Evolutionary conservation across 2,888 invertebrate genomes (phyloP), one percentile per base, ranked within the genome.

Genomic region (Pelosia muscerda): DNA sequence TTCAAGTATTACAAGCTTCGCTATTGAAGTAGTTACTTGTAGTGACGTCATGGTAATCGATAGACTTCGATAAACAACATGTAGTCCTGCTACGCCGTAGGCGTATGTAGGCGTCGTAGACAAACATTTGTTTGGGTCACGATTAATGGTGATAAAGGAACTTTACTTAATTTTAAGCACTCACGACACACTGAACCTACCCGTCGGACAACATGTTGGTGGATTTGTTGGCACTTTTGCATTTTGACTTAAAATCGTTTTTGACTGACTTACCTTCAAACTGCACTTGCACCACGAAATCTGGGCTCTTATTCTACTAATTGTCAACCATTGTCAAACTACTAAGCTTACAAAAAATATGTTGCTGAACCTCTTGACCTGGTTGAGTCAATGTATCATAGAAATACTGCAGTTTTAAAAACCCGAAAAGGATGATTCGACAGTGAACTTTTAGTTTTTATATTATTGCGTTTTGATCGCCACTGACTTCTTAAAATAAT

Each of bases 81-180:
- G 68, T 72, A 72, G 63, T 76, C 79, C 79, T 84, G 80, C 86
- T 86, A 86, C 86, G 84, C 25, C 86, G 86, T 86, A 86, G 84
- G 64, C 62, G 3, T 63, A 9, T 15, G 63, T 54, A 63, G 63
- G 23, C 19, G 23, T 71, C 75, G 84, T 83, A 84, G 82, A 71
- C 28, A 68, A 71, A 70, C n/a, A 42, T 63, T 54, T 54, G n/a
- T 31, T 58, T 62, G 34, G 1, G 22, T n/a, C 1, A 55, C 22
- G 25, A 25, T 55, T 55, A 13, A 55, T n/a, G n/a, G 2, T 49
- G 49, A 49, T n/a, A 49, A n/a, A 49, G 9, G n/a, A n/a, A 49
- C 49, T n/a, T 49, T 49, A 49, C n/a, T n/a, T 49, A 19, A 49
- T 49, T n/a, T n/a, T 49, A 49, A n/a, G 9, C n/a, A n/a, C 49